Evolutionary conservation across 2,113 vertebrate genomes (phyloP), one percentile per base, ranked within the genome.

Genomic region (Origma solitaria): DNA sequence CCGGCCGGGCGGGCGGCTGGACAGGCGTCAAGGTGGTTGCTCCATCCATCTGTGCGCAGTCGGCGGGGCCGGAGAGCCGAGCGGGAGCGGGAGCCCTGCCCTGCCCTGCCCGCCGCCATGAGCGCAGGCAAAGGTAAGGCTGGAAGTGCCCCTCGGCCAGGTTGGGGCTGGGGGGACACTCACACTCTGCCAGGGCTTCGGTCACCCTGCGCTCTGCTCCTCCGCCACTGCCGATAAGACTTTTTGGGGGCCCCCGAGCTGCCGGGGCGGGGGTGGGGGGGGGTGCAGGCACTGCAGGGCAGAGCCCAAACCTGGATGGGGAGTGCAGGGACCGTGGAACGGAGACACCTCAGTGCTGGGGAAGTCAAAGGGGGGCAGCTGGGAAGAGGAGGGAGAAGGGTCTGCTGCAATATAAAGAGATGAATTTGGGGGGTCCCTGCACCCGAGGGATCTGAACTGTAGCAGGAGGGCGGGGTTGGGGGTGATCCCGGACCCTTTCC

Each of bases 111-210:
- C 25, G 38, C 35, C 87, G 38, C 94, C 84, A 97, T 98, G 97
- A 97, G 92, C 80, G 21, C 57, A 72, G 95, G 92, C 75, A 97
- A 95, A 98, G 98, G 98, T 98, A 94, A 97, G 97, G 69, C 53
- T 25, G 42, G 62, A 31, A 6, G 11, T 68, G 68, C 66, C 53
- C 4, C 70, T 11, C 5, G 56, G 73, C 44, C 23, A 1, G 97
- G 68, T 54, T 12, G 33, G 61, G 30, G 17, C 10, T 2, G 18
- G 15, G 17, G 38, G 78, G 57, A 57, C 2, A 1, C 50, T 60
- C 10, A 28, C 25, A 8, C 37, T 13, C 62, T 37, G 31, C 38
- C 11, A 18, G 25, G 70, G 61, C 44, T 64, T 50, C 9, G 3
- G 35, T 16, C 42, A 22, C 40, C 23, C 33, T 44, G 15, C 1